phyloP scores from a whole-genome alignment of 2,888 invertebrate genomes.

The Orgyia antiqua region DNA sequence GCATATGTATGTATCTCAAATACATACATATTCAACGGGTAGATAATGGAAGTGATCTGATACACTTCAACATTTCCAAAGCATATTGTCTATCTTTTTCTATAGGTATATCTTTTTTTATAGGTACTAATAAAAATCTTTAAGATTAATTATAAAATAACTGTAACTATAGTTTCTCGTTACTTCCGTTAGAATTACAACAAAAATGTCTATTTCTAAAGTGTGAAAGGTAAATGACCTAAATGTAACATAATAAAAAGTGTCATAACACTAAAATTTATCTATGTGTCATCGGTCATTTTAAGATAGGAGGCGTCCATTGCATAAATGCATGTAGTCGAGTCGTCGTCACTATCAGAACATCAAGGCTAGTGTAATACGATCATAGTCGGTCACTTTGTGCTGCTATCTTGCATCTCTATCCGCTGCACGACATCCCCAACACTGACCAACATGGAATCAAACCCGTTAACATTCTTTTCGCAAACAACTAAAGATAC shows the following conservation, averaged over 20 bases:
- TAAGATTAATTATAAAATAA: too few relatives aligned
- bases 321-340: slow-evolving; percentile 14
- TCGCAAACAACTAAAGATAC: slow-evolving; percentile 44
- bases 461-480: slow-evolving; percentile 62
- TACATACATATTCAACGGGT: too few relatives aligned
- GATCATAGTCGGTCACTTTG: slow-evolving; percentile 36
- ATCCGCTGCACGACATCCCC: slow-evolving; percentile 20
- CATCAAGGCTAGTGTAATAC: slow-evolving; percentile 17
- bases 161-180: too few relatives aligned
- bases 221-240: slow-evolving; percentile 7
- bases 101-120: too few relatives aligned
- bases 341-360: slow-evolving; percentile 3
- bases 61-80: too few relatives aligned
- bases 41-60: too few relatives aligned
- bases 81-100: too few relatives aligned
- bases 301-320: slow-evolving; percentile 4
- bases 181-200: too few relatives aligned
- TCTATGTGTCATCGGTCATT: slow-evolving; percentile 19
- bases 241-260: slow-evolving; percentile 8
- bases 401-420: slow-evolving; percentile 33
- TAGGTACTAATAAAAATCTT: too few relatives aligned
- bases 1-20: too few relatives aligned
- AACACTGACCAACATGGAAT: slow-evolving; percentile 43
- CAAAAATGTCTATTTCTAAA: background rate
- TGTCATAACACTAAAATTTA: slow-evolving; percentile 21